These are phyloP conservation scores for Eulacestoma nigropectus DNA, from an alignment of 2,113 vertebrate genomes.

Conservation along the genomic window DNA sequence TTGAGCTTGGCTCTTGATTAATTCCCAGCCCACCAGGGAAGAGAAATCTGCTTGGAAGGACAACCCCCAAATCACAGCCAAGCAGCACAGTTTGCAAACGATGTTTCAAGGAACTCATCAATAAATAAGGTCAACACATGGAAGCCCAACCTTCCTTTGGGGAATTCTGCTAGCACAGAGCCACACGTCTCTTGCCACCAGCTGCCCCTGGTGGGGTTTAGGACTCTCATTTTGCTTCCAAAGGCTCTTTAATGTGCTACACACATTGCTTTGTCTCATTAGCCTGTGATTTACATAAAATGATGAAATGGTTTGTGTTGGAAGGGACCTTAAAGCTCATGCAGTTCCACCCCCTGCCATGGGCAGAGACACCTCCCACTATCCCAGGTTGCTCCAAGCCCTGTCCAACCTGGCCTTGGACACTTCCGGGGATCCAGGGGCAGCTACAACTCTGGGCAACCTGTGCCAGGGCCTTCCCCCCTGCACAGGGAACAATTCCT, in stretches of 20 bases:
- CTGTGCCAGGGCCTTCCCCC: fast-evolving
- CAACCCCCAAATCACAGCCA: background rate
- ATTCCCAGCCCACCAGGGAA: background rate
- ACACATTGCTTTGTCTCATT: background rate
- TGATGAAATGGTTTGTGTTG: background rate
- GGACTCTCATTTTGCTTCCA: background rate
- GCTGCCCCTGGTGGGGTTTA: background rate
- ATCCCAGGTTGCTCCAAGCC: fast-evolving
- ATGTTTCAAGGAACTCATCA: background rate
- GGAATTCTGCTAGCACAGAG: background rate
- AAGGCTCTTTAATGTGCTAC: background rate
- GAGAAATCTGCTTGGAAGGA: background rate
- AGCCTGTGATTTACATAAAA: background rate
- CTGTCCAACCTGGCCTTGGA: fast-evolving
- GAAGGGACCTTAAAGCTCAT: background rate
- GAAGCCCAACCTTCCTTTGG: background rate
- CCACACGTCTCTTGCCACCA: background rate
- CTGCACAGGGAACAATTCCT: fast-evolving
- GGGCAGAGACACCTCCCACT: fast-evolving
- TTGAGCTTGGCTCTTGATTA: background rate
- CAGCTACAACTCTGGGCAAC: background rate
- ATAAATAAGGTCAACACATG: background rate
- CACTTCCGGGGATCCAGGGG: background rate
- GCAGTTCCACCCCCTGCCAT: fast-evolving
- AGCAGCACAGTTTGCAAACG: background rate